A percentile compares a stretch with the other conserved stretches of the same genome.
These are phyloP conservation scores for Drosophila repletoides DNA, from an alignment of 1,140 invertebrate genomes.

Conservation along the genomic window DNA sequence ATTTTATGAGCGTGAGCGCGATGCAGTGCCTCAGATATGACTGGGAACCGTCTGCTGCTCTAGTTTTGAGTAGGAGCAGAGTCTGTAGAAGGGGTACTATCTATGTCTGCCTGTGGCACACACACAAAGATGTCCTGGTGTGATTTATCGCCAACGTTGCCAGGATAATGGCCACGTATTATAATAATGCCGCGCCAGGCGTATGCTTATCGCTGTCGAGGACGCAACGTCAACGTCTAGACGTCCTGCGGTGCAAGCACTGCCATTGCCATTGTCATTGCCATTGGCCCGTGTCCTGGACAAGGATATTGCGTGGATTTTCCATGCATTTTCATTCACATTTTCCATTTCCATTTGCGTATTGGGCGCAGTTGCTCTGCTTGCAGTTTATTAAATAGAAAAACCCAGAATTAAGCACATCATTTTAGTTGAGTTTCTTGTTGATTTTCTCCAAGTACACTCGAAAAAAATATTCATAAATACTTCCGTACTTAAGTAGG, in stretches of 20 bases:
- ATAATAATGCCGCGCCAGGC: slow-evolving; percentile 77
- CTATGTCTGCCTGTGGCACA: slow-evolving; percentile 64
- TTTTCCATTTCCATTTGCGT: slow-evolving; percentile 28
- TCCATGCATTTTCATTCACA: slow-evolving; percentile 53
- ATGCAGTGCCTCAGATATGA: slow-evolving; percentile 68
- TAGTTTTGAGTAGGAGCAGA: slow-evolving; percentile 25
- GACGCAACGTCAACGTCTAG: slow-evolving; percentile 74
- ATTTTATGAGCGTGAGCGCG: slow-evolving; percentile 76
- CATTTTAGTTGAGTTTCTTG: slow-evolving; percentile 60
- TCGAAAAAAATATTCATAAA: too few relatives aligned
- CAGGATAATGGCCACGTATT: slow-evolving; percentile 77
- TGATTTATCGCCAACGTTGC: slow-evolving; percentile 75
- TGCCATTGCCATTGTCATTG: too few relatives aligned
- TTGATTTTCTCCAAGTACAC: too few relatives aligned
- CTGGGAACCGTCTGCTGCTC: slow-evolving; percentile 64
- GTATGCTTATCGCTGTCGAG: slow-evolving; percentile 72
- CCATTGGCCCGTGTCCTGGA: slow-evolving; percentile 2
- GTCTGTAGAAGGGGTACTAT: not conserved
- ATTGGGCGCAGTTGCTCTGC: slow-evolving; percentile 31
- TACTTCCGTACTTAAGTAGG: too few relatives aligned
- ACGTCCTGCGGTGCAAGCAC: slow-evolving; percentile 71
- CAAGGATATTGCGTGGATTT: slow-evolving; percentile 28
- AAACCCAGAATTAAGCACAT: slow-evolving; percentile 73
- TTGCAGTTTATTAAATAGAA: slow-evolving; percentile 76
- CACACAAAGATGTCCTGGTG: slow-evolving; percentile 77